Percentiles rank a stretch among this genome's conserved stretches.
Evolutionary conservation across 1,140 invertebrate species (phyloP).

Genomic region (Drosophila ananassae): DNA sequence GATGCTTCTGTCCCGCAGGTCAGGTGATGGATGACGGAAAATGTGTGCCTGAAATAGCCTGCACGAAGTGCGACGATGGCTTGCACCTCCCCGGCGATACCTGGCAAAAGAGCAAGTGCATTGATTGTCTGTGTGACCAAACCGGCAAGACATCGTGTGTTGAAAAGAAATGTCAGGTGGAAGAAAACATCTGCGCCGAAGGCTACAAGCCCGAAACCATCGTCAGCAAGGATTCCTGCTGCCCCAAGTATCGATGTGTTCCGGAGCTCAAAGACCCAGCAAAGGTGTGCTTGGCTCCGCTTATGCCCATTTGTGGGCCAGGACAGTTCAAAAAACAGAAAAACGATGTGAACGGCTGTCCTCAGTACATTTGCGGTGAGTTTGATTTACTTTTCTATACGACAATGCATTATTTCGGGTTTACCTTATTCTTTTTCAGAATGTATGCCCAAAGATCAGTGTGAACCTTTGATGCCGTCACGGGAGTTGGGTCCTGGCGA

Average conservation of each 20-base stretch:
- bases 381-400: slow-evolving; percentile 5
- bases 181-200: slow-evolving; percentile 86
- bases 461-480: slow-evolving; percentile 85
- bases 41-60: slow-evolving; percentile 80
- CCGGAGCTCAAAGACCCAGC: slow-evolving; percentile 84
- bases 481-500: slow-evolving; percentile 87
- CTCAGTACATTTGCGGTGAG: slow-evolving; percentile 89
- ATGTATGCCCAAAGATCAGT: slow-evolving; percentile 89
- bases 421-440: slow-evolving; percentile 82
- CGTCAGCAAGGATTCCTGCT: slow-evolving; percentile 87
- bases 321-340: slow-evolving; percentile 89
- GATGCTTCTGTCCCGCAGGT: slow-evolving; percentile 92
- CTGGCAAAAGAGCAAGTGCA: slow-evolving; percentile 89
- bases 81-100: slow-evolving; percentile 85
- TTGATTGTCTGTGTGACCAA: slow-evolving; percentile 89
- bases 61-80: slow-evolving; percentile 76
- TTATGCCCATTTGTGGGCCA: slow-evolving; percentile 88
- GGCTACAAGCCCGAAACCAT: slow-evolving; percentile 85
- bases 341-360: slow-evolving; percentile 86
- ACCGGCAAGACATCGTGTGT: slow-evolving; percentile 85
- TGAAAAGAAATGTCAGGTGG: slow-evolving; percentile 86
- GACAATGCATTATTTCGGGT: neutral
- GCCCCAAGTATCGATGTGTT: slow-evolving; percentile 88
- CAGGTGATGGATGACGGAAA: slow-evolving; percentile 85
- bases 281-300: slow-evolving; percentile 86